These are phyloP conservation scores for Periphyllus acericola DNA, from an alignment of 2,888 invertebrate species.

Conservation along the genomic window DNA sequence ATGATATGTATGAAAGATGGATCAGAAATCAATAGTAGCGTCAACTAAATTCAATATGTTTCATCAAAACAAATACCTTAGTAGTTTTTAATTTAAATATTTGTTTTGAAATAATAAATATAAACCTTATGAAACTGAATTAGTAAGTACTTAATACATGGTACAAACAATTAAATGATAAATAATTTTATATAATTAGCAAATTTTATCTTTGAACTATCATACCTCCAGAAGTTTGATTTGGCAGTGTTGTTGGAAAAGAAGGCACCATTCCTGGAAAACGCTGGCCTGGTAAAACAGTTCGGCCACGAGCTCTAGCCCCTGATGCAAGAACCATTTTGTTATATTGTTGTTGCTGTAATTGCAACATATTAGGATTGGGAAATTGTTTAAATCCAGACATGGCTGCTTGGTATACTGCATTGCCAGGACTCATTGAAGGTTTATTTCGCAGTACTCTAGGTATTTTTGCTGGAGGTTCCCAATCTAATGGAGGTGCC, in stretches of 20 bases:
- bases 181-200: too few relatives aligned
- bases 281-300: constrained; percentile 49
- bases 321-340: constrained; percentile 59
- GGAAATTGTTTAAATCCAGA: constrained; percentile 64
- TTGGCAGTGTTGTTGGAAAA: constrained; percentile 52
- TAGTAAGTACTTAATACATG: too few relatives aligned
- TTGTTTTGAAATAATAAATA: too few relatives aligned
- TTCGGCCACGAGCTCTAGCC: constrained; percentile 46
- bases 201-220: neutral
- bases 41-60: too few relatives aligned
- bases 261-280: constrained; percentile 56
- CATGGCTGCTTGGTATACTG: constrained; percentile 68
- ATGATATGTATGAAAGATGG: too few relatives aligned
- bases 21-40: too few relatives aligned
- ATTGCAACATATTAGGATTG: constrained; percentile 52
- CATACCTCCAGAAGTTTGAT: constrained; percentile 23
- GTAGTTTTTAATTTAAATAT: too few relatives aligned
- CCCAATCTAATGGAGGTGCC: constrained; percentile 89
- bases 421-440: constrained; percentile 64
- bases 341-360: constrained; percentile 59
- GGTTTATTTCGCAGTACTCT: constrained; percentile 71
- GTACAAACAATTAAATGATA: too few relatives aligned
- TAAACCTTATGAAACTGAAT: too few relatives aligned
- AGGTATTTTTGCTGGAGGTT: constrained; percentile 92
- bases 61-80: too few relatives aligned